Evolutionary conservation across 2,888 invertebrate genomes (phyloP), one percentile per base, ranked within the genome.

Genomic region (Augochlorella aurata): DNA sequence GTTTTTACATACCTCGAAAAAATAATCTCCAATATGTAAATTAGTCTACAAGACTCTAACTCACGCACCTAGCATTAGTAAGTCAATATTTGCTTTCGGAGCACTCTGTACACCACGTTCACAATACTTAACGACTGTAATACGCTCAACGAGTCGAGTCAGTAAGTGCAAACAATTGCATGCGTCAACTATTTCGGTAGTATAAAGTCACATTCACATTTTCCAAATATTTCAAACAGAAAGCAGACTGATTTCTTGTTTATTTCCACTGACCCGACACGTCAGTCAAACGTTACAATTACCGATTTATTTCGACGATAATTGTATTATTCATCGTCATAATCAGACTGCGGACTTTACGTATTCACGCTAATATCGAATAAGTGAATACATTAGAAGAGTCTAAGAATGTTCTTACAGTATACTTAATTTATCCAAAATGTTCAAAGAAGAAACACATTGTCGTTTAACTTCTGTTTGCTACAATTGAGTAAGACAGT

Each of bases 51-150:
- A 54, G 54, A 54, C 54, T 54, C 4, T 54, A 54, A 54, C 21
- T 21, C 21, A 5, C 21, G 21, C 21, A 21, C 21, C 10, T 21
- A 21, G 5, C 21, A 54, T 54, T 54, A 10, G 54, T 54, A 54
- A 54, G 12, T 54, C 21, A 10, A 21, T 12, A 21, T 54, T 54
- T 54, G 54, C 21, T 54, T 21, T 21, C 21, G 5, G 54, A 54
- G 21, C 54, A 54, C 54, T 54, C 54, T 54, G 54, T 54, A 54
- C 54, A 21, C 54, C 54, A 14, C 54, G 54, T 54, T 54, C 54
- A 21, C 21, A 21, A 21, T n/a, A 12, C 21, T 10, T 12, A 54
- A 54, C 1, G 12, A 12, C 54, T 54, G 21, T 54, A 54, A 54
- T 12, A 21, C 21, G 21, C 21, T 54, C 21, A 12, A 54, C 12